Percentiles rank a stretch among this genome's conserved stretches.
These are phyloP conservation scores for Cheilosia impressa DNA, from an alignment of 2,888 invertebrate genomes.

Conservation along the genomic window DNA sequence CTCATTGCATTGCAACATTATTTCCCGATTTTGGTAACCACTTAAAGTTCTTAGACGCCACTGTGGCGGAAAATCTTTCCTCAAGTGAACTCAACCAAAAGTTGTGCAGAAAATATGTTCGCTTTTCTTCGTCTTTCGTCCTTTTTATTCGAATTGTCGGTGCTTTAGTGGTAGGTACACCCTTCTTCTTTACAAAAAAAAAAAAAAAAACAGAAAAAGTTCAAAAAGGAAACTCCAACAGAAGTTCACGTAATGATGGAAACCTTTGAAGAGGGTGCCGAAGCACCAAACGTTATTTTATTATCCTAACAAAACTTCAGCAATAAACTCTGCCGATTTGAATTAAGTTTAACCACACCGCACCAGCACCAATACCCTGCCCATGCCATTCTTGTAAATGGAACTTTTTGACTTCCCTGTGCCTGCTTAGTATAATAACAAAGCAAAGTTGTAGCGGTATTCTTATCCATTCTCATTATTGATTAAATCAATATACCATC, in stretches of 20 bases:
- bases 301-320: conserved; percentile 72
- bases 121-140: neutral
- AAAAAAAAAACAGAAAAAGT: neutral
- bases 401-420: conserved; percentile 57
- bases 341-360: conserved; percentile 66
- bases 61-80: conserved; percentile 34
- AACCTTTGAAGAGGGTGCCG: conserved; percentile 66
- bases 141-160: conserved; percentile 26
- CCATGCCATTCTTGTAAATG: neutral
- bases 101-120: conserved; percentile 31
- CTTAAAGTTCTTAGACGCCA: conserved; percentile 14
- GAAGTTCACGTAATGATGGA: conserved; percentile 61
- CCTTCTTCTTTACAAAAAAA: conserved; percentile 8
- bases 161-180: conserved; percentile 17
- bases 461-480: conserved; percentile 61
- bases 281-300: conserved; percentile 71
- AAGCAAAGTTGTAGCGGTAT: conserved; percentile 57
- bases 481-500: conserved; percentile 59
- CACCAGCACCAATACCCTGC: neutral
- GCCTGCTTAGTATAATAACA: conserved; percentile 36
- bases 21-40: conserved; percentile 37
- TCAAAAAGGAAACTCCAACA: conserved; percentile 2
- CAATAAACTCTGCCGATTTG: conserved; percentile 72
- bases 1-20: conserved; percentile 34
- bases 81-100: conserved; percentile 65